Evolutionary conservation across 1,140 invertebrate species (phyloP).

Genomic region (Melanaphis sacchari): DNA sequence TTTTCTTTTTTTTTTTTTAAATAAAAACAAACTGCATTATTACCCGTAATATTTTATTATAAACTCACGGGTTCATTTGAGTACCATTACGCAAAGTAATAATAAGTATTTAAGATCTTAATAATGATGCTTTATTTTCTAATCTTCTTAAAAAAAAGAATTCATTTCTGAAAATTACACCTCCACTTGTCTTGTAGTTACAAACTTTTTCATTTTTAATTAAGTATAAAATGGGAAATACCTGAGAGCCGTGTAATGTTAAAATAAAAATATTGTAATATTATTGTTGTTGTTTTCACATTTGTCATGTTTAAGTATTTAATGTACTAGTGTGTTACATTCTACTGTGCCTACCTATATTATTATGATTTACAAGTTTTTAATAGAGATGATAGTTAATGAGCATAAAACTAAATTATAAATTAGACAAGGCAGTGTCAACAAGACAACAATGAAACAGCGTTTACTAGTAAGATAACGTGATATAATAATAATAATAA

Average conservation of each 20-base stretch:
- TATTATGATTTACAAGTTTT: not conserved
- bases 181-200: slow-evolving; percentile 27
- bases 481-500: not conserved
- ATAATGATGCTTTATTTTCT: slow-evolving; percentile 3
- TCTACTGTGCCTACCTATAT: not conserved
- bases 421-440: not conserved
- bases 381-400: not conserved
- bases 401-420: not conserved
- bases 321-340: not conserved
- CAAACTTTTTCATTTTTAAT: slow-evolving; percentile 2
- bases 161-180: not conserved
- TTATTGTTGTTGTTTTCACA: not conserved
- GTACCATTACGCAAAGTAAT: not conserved
- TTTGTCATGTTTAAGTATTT: not conserved
- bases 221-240: not conserved
- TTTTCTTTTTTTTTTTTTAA: not conserved
- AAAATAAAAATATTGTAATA: not conserved
- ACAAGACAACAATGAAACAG: not conserved
- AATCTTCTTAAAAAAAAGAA: not conserved
- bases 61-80: not conserved
- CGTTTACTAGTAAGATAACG: not conserved
- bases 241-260: not conserved
- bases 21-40: slow-evolving; percentile 4
- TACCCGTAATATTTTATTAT: not conserved
- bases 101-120: not conserved